Conservation (phyloP, 2,113 vertebrate genomes). For the Leptobrachium ailaonicum region DNA sequence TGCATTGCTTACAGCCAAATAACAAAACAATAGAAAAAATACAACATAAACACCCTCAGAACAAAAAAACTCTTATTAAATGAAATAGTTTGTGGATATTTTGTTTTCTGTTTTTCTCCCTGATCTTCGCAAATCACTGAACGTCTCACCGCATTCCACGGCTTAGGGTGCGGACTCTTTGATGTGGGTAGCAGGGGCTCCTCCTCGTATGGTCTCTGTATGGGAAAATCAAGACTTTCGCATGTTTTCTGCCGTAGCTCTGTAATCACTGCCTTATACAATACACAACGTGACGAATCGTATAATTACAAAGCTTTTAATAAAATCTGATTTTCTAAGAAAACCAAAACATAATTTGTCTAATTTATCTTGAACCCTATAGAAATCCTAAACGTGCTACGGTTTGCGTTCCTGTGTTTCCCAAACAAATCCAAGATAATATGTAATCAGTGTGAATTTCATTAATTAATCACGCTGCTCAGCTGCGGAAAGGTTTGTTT, state of each 20-base stretch:
- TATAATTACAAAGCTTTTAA: neutral
- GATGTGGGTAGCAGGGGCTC: too few relatives aligned
- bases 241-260: neutral
- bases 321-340: neutral
- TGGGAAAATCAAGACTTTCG: neutral
- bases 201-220: neutral
- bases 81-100: too few relatives aligned
- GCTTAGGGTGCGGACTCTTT: too few relatives aligned
- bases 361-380: neutral
- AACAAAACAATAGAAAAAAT: too few relatives aligned
- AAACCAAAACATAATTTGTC: neutral
- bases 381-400: neutral
- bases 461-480: too few relatives aligned
- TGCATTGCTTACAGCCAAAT: too few relatives aligned
- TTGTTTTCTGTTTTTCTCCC: too few relatives aligned
- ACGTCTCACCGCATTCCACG: too few relatives aligned
- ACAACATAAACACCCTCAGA: too few relatives aligned
- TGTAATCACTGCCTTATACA: neutral
- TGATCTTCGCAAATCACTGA: too few relatives aligned
- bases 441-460: neutral
- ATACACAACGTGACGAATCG: neutral
- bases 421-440: neutral
- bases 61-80: too few relatives aligned
- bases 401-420: neutral
- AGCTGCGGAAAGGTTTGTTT: too few relatives aligned